A percentile compares a stretch with the other conserved stretches of the same genome.
Evolutionary conservation across 2,113 vertebrate genomes (phyloP).

Genomic region (Megaptera novaeangliae): DNA sequence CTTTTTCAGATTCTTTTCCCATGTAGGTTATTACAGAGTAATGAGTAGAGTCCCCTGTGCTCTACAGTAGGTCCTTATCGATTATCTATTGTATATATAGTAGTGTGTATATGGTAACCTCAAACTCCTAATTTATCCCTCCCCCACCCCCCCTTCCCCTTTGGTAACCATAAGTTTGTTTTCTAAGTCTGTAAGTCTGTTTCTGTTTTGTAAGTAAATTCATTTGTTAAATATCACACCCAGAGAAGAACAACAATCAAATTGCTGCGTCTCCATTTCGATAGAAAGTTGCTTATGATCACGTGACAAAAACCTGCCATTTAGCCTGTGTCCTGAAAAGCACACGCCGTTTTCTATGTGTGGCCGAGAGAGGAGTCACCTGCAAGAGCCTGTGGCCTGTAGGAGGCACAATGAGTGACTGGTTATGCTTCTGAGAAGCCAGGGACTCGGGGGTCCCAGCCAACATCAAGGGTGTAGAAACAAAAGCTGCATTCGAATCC

Average conservation of each 20-base stretch:
- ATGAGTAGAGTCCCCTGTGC: too few species aligned
- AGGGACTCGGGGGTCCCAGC: background rate
- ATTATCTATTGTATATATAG: too few species aligned
- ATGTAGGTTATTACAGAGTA: too few species aligned
- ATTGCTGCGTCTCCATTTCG: background rate
- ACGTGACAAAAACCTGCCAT: background rate
- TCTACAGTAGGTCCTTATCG: too few species aligned
- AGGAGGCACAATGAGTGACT: background rate
- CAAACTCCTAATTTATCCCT: too few species aligned
- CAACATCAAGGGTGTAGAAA: background rate
- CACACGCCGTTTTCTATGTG: fast-evolving
- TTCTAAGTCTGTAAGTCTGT: too few species aligned
- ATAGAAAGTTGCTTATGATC: slow-evolving; percentile 3
- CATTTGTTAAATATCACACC: background rate
- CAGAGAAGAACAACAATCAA: background rate
- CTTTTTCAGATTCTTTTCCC: too few species aligned
- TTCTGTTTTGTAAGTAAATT: too few species aligned
- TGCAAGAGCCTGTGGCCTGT: background rate
- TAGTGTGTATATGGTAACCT: too few species aligned
- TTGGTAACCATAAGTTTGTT: too few species aligned
- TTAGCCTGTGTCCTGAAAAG: background rate
- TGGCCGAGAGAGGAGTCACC: background rate
- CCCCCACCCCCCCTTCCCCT: too few species aligned
- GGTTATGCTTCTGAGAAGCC: background rate
- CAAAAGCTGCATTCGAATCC: background rate